These are phyloP conservation scores for Hipparchia semele DNA, from an alignment of 2,888 invertebrate genomes.

Conservation along the genomic window DNA sequence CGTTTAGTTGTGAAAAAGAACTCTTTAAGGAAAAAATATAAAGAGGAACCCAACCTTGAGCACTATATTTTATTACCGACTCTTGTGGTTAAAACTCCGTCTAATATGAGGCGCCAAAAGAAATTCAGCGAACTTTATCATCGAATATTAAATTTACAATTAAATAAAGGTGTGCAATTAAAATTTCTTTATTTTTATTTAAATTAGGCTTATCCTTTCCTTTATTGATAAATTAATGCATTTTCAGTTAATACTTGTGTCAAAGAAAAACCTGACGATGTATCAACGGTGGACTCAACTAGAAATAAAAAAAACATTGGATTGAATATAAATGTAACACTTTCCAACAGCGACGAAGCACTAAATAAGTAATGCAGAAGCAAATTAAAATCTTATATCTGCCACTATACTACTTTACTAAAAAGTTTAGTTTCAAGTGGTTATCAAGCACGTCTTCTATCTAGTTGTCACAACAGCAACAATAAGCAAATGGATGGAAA, in stretches of 20 bases:
- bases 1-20: constrained; percentile 68
- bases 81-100: constrained; percentile 71
- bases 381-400: not conserved
- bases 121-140: constrained; percentile 76
- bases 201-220: not conserved
- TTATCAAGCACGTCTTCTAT: too few relatives aligned
- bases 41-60: constrained; percentile 66
- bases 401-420: not conserved
- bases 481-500: not conserved
- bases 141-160: constrained; percentile 65
- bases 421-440: too few relatives aligned
- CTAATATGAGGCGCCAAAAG: constrained; percentile 72
- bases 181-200: not conserved
- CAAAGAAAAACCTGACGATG: constrained; percentile 19
- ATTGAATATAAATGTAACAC: constrained; percentile 64
- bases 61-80: constrained; percentile 74
- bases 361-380: constrained; percentile 28
- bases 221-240: not conserved
- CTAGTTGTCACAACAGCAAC: too few relatives aligned
- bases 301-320: constrained; percentile 61
- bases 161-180: constrained; percentile 54
- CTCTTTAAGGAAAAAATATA: constrained; percentile 55
- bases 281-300: not conserved
- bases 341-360: constrained; percentile 51
- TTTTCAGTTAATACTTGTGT: constrained; percentile 46